These are phyloP conservation scores for Nymphalis io DNA, from an alignment of 1,140 invertebrate genomes.

Conservation along the genomic window DNA sequence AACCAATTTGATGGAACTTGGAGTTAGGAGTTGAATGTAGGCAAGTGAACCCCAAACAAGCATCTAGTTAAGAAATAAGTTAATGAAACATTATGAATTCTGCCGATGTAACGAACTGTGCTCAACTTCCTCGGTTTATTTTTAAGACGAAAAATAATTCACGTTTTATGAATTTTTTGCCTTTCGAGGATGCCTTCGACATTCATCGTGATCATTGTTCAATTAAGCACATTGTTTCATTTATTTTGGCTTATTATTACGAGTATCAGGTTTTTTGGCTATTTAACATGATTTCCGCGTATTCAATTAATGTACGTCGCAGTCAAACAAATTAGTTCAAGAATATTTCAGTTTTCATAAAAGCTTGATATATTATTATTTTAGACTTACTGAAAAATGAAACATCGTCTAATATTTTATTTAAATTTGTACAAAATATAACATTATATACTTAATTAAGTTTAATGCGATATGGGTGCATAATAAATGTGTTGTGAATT, in stretches of 20 bases:
- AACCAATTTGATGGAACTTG: too few species aligned
- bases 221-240: constrained; percentile 6
- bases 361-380: background rate
- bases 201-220: constrained; percentile 1
- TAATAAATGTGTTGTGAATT: too few species aligned
- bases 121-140: constrained; percentile 1
- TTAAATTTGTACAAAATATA: too few species aligned
- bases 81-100: background rate
- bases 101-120: background rate
- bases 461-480: too few species aligned
- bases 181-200: background rate
- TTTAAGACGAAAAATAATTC: background rate
- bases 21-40: too few species aligned
- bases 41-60: too few species aligned
- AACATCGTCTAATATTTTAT: too few species aligned
- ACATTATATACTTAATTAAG: too few species aligned
- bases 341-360: background rate
- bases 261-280: background rate
- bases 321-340: background rate
- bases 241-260: background rate
- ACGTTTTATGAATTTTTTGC: constrained; percentile 1
- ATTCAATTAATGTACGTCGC: background rate
- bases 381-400: too few species aligned
- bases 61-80: constrained; percentile 1
- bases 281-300: background rate